Evolutionary conservation across 2,888 invertebrate species (phyloP).

Genomic region (Timandra comae): DNA sequence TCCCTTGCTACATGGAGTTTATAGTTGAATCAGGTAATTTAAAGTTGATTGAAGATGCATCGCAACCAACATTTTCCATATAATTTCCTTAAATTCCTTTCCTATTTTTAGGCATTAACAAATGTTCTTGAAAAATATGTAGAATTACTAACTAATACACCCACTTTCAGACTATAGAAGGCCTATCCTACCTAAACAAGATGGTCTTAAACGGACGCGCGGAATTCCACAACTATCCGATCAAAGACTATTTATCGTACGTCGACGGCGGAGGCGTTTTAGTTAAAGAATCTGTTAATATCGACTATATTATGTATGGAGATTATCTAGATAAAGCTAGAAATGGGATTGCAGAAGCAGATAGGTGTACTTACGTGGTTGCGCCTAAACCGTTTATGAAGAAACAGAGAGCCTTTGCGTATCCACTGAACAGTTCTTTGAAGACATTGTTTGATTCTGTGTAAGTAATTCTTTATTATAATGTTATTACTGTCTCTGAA

Average conservation of each 20-base stretch:
- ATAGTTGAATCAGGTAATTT: no score
- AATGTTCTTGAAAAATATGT: neutral
- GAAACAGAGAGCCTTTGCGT: constrained; percentile 84
- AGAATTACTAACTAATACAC: no score
- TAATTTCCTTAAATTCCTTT: neutral
- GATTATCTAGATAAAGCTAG: constrained; percentile 81
- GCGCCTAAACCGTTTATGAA: constrained; percentile 81
- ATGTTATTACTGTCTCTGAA: no score
- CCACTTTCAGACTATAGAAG: constrained; percentile 56
- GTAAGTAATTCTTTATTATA: constrained; percentile 78
- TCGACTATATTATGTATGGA: constrained; percentile 81
- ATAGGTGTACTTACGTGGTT: constrained; percentile 86
- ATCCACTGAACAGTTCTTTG: constrained; percentile 78
- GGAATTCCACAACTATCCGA: constrained; percentile 45
- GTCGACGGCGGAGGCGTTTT: constrained; percentile 56
- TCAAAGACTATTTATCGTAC: constrained; percentile 42
- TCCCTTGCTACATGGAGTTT: no score
- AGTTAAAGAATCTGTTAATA: constrained; percentile 82
- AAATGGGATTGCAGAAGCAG: constrained; percentile 73
- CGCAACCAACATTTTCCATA: neutral
- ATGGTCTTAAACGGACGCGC: constrained; percentile 62
- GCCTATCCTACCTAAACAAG: constrained; percentile 51
- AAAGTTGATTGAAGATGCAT: no score
- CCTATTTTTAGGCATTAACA: neutral
- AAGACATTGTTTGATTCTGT: constrained; percentile 80